Conservation (phyloP, 2,113 vertebrate genomes). For the Vicugna pacos region DNA sequence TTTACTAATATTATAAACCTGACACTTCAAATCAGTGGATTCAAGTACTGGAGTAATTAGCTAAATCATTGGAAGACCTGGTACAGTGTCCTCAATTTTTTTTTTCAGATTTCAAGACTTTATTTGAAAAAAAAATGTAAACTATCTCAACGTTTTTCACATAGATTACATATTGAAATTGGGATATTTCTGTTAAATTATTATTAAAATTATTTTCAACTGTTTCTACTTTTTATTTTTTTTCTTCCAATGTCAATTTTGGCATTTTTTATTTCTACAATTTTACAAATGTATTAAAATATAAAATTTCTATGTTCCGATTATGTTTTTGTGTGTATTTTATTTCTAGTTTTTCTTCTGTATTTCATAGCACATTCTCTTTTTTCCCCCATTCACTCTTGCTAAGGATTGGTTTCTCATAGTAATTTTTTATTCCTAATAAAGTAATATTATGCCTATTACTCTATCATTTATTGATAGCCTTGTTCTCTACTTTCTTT, state of each 20-base stretch:
- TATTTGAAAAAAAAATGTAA: neutral
- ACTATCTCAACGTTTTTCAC: neutral
- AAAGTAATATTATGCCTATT: neutral
- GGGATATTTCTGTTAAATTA: neutral
- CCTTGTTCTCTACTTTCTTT: neutral
- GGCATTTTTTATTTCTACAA: neutral
- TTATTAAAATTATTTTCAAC: constrained; percentile 10
- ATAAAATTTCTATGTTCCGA: neutral
- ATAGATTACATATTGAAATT: neutral
- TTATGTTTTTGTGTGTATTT: neutral
- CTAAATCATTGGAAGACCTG: no score
- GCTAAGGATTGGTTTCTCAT: neutral
- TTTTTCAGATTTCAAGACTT: neutral
- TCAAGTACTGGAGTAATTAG: no score
- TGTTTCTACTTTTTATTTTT: neutral
- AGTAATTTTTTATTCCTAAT: neutral
- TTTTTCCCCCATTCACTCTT: neutral
- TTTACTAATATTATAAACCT: no score
- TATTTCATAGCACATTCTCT: neutral
- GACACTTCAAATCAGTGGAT: no score
- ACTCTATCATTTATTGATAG: neutral
- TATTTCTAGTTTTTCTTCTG: neutral
- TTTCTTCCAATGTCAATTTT: neutral
- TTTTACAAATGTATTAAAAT: neutral
- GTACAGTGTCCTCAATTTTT: no score